Evolutionary conservation across 2,113 vertebrate species (phyloP).

Genomic region (Pedetes capensis): DNA sequence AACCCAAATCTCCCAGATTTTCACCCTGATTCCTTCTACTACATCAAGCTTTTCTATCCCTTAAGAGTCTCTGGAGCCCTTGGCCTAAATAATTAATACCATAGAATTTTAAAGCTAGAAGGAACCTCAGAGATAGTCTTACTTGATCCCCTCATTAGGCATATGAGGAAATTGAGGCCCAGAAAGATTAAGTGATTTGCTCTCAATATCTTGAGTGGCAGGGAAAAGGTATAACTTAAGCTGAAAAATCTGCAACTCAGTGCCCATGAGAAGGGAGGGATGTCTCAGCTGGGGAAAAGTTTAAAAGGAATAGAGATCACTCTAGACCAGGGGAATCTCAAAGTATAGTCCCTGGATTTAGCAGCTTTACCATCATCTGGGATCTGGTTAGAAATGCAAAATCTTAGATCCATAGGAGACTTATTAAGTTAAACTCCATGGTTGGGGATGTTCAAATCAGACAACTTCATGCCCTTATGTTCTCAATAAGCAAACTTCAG

Average conservation of each 20-base stretch:
- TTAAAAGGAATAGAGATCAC: background rate
- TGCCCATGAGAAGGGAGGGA: background rate
- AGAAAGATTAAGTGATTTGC: conserved; percentile 69
- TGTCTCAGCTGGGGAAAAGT: background rate
- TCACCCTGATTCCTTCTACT: background rate
- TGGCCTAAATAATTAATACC: conserved; percentile 66
- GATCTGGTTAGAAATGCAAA: conserved; percentile 38
- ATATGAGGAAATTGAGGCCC: conserved; percentile 72
- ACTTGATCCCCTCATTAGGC: conserved; percentile 64
- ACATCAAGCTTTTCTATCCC: conserved; percentile 40
- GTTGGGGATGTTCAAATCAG: background rate
- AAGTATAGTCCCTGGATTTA: background rate
- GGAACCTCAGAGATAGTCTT: background rate
- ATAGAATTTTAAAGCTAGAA: conserved; percentile 46
- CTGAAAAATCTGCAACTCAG: conserved; percentile 39
- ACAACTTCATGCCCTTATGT: background rate
- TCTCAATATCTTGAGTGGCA: conserved; percentile 51
- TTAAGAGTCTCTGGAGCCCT: conserved; percentile 31
- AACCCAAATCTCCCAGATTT: conserved; percentile 60
- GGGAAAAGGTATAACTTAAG: conserved; percentile 22
- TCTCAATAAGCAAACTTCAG: background rate
- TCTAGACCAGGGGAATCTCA: background rate
- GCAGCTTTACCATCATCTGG: background rate
- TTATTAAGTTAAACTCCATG: background rate
- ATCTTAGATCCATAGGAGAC: background rate